Base-by-base conservation (phyloP, 2,797 vertebrate genomes). In the Lagocephalus sceleratus region DNA sequence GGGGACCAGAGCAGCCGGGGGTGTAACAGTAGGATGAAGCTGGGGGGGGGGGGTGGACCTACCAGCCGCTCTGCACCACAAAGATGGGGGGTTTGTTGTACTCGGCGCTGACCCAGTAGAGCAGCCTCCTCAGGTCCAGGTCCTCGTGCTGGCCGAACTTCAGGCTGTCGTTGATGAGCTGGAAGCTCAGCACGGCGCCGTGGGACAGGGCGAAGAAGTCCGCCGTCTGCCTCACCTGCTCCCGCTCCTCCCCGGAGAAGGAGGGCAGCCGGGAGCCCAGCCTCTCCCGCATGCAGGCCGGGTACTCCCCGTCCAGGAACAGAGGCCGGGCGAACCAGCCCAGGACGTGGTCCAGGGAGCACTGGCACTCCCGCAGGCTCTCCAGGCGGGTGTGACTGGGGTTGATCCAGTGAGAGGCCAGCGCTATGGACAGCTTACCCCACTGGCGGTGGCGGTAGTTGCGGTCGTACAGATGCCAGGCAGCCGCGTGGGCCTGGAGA, bases 151-250 rank as follows among this genome's bases (percentile, higher is more conserved):
- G 97, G 22, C 87, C 90, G 48, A 98, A 98, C 75, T 94, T 94
- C 83, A 98, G 90, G 57, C 90, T 90, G 52, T 94, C 89, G 11
- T 97, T 94, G 80, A 96, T 76, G 46, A 98, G 89, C 62, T 96
- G 94, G 79, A 96, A 99, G 81, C 96, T 98, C 54, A 98, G 82
- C 0, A 91, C 90, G 1, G 95, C 93, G 25, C 96, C 95, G 51
- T 98, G 96, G 29, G 96, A 98, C 57, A 99, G 93, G 55, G 96
- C 94, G 47, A 99, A 99, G 78, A 98, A 99, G 85, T 99, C 97
- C 0, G 94, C 96, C 0, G 97, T 95, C 3, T 94, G 94, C 40
- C 83, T 78, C 51, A 89, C 60, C 45, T 88, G 82, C 16, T 73
- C 81, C 61, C 88, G 92, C 86, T 99, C 96, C 43, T 76, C 80